Percentiles rank a stretch among this genome's conserved stretches.
phyloP scores from a whole-genome alignment of 2,888 invertebrate species.

The Mesodorylaimus sp. region DNA sequence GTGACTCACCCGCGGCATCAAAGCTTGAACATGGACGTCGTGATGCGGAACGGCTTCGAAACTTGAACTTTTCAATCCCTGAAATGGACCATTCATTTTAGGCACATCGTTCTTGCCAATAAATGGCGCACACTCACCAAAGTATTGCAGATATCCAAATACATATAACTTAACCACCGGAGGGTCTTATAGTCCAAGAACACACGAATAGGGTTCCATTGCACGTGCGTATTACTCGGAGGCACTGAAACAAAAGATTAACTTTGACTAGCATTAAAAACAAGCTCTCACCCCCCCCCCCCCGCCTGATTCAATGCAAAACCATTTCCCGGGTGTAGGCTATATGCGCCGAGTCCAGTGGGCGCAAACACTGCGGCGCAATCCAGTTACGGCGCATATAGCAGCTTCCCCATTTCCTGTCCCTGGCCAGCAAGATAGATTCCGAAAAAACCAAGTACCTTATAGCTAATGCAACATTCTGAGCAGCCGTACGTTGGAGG shows the following conservation, averaged over 20 bases:
- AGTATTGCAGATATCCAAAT: conserved; percentile 62
- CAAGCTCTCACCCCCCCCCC: too few relatives aligned
- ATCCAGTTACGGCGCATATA: too few relatives aligned
- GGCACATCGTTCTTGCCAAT: conserved; percentile 7
- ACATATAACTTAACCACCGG: conserved; percentile 82
- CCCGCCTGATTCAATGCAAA: too few relatives aligned
- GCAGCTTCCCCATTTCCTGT: too few relatives aligned
- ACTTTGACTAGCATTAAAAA: conserved; percentile 37
- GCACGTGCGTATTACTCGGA: conserved; percentile 71
- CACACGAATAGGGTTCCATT: conserved; percentile 71
- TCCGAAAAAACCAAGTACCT: too few relatives aligned
- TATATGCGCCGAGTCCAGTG: too few relatives aligned
- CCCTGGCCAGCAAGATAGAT: too few relatives aligned
- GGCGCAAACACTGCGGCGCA: too few relatives aligned
- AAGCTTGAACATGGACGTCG: conserved; percentile 71
- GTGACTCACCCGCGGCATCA: conserved; percentile 87
- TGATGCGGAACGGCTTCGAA: conserved; percentile 35
- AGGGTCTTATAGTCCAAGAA: conserved; percentile 68
- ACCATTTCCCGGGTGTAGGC: too few relatives aligned
- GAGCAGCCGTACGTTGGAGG: too few relatives aligned
- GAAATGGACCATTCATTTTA: conserved; percentile 1
- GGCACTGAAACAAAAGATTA: conserved; percentile 51
- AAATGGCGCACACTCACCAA: conserved; percentile 25
- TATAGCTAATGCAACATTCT: too few relatives aligned
- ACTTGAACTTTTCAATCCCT: conserved; percentile 13